Percentiles rank a stretch among this genome's conserved stretches.
Conservation (phyloP, 2,888 invertebrate species). For the Tachystola acroxantha region DNA sequence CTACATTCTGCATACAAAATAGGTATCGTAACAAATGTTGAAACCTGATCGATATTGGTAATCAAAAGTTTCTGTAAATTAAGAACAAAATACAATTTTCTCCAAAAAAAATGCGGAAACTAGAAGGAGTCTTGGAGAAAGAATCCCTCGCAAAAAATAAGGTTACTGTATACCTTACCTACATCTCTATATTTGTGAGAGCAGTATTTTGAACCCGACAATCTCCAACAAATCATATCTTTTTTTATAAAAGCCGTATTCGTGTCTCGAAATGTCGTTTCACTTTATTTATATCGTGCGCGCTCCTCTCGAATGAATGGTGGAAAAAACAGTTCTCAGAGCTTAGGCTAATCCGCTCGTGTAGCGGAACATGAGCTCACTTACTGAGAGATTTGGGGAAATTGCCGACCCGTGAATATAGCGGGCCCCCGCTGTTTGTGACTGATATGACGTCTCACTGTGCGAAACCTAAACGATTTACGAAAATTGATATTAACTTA, state of each 20-base stretch:
- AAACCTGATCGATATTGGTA: too few relatives aligned
- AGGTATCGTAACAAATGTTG: too few relatives aligned
- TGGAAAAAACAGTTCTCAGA: slow-evolving; percentile 50
- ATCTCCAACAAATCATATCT: slow-evolving; percentile 28
- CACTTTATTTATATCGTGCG: slow-evolving; percentile 45
- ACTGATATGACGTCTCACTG: slow-evolving; percentile 18
- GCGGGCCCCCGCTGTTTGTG: slow-evolving; percentile 19
- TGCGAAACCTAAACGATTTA: background rate
- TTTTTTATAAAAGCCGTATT: slow-evolving; percentile 28
- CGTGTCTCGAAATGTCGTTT: slow-evolving; percentile 31
- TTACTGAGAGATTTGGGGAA: slow-evolving; percentile 46
- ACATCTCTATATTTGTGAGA: too few relatives aligned
- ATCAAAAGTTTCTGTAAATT: too few relatives aligned
- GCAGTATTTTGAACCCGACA: background rate
- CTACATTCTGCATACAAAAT: too few relatives aligned
- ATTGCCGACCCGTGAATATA: slow-evolving; percentile 35
- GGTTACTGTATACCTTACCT: too few relatives aligned
- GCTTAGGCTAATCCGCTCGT: slow-evolving; percentile 52
- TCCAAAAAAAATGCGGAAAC: too few relatives aligned
- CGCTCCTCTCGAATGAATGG: slow-evolving; percentile 43
- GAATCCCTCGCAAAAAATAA: too few relatives aligned
- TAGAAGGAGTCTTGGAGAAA: too few relatives aligned
- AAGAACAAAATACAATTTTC: too few relatives aligned
- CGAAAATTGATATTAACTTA: background rate
- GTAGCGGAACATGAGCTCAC: slow-evolving; percentile 44